Base-by-base conservation (phyloP, 2,113 vertebrate species). In the Bubalus kerabau region DNA sequence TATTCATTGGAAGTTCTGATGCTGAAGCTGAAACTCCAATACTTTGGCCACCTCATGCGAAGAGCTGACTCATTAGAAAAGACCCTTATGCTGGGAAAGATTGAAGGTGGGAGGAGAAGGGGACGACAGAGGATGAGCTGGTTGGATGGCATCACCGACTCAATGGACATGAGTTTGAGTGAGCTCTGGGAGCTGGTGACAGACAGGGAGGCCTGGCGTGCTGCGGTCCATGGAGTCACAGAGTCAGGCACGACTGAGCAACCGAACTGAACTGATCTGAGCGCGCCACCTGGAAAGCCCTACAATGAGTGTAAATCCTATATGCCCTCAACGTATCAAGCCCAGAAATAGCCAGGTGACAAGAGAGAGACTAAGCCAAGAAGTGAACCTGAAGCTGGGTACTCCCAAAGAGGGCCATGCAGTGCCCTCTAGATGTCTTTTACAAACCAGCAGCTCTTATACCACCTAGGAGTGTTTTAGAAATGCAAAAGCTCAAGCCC, bases 401-500 rank as follows among this genome's bases (percentile, higher is more conserved):
- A 1, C 19, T 16, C 8, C 30, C 32, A 32, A 43, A 36, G 23
- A 2, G 7, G 32, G 13, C 5, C 62, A 11, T 10, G 14, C 30
- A 21, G 50, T 2, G 5, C 21, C 48, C 17, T 91, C 46, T 56
- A 50, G 19, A 52, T 7, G 6, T 60, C 12, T 26, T 24, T 54
- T 21, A n/a, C 19, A 6, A 30, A 13, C 13, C 7, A 84, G 24
- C 17, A 57, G 23, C 74, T 52, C 0, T 87, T 87, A 57, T 6
- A 43, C 8, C 16, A 57, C 24, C 52, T 11, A 3, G 16, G 26
- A 59, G 40, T 1, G n/a, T 86, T 92, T 64, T 23, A 76, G 57
- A 90, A 96, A 87, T 50, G 16, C 40, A 85, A 46, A 96, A 23
- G 13, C 14, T 90, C 23, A 74, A 54, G 71, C 24, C 48, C 43